phyloP scores from a whole-genome alignment of 2,113 vertebrate species.

The Sylvilagus bachmani region DNA sequence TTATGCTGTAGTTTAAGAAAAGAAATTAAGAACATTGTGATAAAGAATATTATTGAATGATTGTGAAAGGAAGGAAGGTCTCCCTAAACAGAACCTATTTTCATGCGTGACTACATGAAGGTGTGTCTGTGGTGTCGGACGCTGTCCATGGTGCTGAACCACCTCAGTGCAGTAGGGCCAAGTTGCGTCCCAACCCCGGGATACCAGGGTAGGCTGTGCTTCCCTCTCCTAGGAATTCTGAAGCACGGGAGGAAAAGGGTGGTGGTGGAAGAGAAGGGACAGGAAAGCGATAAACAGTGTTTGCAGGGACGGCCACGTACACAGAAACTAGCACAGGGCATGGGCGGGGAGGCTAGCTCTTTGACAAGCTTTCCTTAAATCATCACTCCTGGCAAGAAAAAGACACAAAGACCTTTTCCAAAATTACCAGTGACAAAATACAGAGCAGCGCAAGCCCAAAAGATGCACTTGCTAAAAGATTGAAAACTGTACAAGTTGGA shows the following conservation, averaged over 20 bases:
- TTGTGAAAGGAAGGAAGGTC: not conserved
- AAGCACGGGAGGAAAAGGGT: not conserved
- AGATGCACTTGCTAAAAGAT: not conserved
- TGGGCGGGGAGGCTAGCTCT: not conserved
- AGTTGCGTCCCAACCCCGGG: not conserved
- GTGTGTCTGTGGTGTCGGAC: rapidly evolving
- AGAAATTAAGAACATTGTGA: not conserved
- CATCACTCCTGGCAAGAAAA: not conserved
- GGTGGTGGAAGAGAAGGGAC: no score
- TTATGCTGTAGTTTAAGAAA: not conserved
- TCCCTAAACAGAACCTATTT: not conserved
- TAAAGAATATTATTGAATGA: not conserved
- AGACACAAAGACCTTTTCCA: not conserved
- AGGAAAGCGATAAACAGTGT: not conserved
- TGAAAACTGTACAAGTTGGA: not conserved
- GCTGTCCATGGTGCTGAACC: conserved; percentile 79
- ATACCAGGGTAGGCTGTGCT: not conserved
- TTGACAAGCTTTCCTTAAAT: not conserved
- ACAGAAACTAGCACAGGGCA: not conserved
- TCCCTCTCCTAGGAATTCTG: not conserved
- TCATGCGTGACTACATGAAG: not conserved
- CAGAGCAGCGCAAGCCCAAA: not conserved
- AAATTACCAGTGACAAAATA: not conserved
- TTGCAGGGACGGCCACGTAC: not conserved
- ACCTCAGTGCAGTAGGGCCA: not conserved